These are phyloP conservation scores for Lutraria lutraria DNA, from an alignment of 2,888 invertebrate species.

Conservation along the genomic window DNA sequence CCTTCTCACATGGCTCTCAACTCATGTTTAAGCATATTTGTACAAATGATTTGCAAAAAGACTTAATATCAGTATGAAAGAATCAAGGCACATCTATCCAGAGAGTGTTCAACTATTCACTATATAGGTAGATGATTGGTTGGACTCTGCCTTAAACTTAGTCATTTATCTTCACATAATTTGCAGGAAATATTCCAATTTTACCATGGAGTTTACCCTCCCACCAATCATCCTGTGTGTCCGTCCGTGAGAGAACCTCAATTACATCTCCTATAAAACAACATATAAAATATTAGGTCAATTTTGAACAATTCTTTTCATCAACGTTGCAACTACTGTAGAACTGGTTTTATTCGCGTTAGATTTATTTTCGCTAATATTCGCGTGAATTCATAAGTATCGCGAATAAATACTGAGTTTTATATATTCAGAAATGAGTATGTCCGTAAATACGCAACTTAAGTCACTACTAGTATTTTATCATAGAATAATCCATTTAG, in stretches of 20 bases:
- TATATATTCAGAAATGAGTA: too few relatives aligned
- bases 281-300: not conserved
- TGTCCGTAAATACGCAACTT: too few relatives aligned
- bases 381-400: too few relatives aligned
- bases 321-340: too few relatives aligned
- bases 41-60: not conserved
- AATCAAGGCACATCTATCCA: not conserved
- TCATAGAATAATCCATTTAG: too few relatives aligned
- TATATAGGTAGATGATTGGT: too few relatives aligned
- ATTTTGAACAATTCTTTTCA: too few relatives aligned
- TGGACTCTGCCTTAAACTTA: not conserved
- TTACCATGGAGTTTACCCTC: conserved; percentile 79
- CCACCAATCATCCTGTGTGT: conserved; percentile 84
- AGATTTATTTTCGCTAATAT: too few relatives aligned
- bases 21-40: not conserved
- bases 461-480: too few relatives aligned
- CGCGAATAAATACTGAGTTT: too few relatives aligned
- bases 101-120: not conserved
- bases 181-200: conserved; percentile 84
- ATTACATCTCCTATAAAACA: conserved; percentile 81
- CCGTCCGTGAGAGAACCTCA: conserved; percentile 78
- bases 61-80: not conserved
- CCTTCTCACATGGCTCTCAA: not conserved
- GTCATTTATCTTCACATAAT: conserved; percentile 73
- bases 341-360: too few relatives aligned